Evolutionary conservation across 2,113 vertebrate genomes (phyloP), one percentile per base, ranked within the genome.

Genomic region (Amia ocellicauda): DNA sequence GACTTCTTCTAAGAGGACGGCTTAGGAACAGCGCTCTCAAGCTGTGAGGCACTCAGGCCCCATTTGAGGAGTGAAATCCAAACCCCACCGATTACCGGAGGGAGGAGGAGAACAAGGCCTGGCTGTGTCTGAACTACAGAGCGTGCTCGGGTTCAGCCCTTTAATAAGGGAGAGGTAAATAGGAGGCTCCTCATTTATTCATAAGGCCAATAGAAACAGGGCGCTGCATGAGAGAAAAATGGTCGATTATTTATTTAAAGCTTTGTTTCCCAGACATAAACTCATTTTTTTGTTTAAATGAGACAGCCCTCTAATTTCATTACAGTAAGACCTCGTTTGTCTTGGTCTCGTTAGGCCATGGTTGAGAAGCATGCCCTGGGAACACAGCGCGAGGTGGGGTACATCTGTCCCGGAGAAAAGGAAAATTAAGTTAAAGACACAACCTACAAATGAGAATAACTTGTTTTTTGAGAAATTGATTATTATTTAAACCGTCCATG

Each of bases 221-320:
- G 80, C 77, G 60, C 79, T 80, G 74, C 69, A 78, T 76, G 68
- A 78, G 82, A n/a, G n/a, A 87, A 90, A 86, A 86, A 77, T 77
- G 72, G 74, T 80, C 76, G 69, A 91, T 94, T 83, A 92, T 89
- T 94, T 90, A 94, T 92, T 93, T 79, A 90, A 66, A 80, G 69
- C 60, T 57, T 75, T 84, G 77, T 89, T 85, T 86, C 78, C 1
- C 66, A 73, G 77, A 80, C 74, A 64, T 73, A 66, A 71, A 52
- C 76, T 80, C 36, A 55, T 42, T 64, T 40, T 62, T 76, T 73
- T 74, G 74, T 53, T 27, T 79, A 76, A 78, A 74, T 55, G 75
- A 86, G 73, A 62, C 66, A 72, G 64, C 74, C 76, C 66, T 74
- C 78, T 77, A 60, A 67, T 67, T 77, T 79, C 67, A 76, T 75